Conservation (phyloP, 2,888 invertebrate species). For the Parnassius smintheus region DNA sequence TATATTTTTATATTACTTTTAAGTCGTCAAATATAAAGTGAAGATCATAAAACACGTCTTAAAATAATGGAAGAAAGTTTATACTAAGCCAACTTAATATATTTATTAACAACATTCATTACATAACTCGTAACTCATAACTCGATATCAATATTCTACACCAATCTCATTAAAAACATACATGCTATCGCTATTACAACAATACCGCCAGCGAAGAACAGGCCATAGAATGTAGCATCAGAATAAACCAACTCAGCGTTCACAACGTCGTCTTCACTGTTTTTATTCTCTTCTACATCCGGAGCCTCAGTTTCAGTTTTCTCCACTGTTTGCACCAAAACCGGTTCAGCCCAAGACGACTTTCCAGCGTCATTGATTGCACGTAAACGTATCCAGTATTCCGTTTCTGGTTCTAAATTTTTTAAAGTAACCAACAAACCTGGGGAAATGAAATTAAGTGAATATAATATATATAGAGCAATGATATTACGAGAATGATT, state of each 20-base stretch:
- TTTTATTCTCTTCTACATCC: conserved; percentile 23
- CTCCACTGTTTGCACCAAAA: conserved; percentile 37
- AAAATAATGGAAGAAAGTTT: no score
- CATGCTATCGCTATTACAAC: conserved; percentile 49
- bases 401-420: conserved; percentile 46
- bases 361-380: conserved; percentile 51
- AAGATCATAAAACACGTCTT: no score
- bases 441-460: conserved; percentile 31
- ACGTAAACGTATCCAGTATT: conserved; percentile 56
- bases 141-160: conserved; percentile 33
- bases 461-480: no score
- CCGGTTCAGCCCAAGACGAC: conserved; percentile 53
- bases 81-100: neutral
- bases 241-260: conserved; percentile 27
- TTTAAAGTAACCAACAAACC: conserved; percentile 39
- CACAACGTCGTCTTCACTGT: conserved; percentile 30
- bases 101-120: conserved; percentile 9
- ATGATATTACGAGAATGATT: no score
- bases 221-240: conserved; percentile 51
- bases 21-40: no score
- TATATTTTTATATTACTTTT: no score
- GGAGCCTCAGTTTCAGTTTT: conserved; percentile 30
- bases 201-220: conserved; percentile 60
- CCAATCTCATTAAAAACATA: conserved; percentile 52
- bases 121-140: neutral